Conservation (phyloP, 2,113 vertebrate species). For the Solea solea region DNA sequence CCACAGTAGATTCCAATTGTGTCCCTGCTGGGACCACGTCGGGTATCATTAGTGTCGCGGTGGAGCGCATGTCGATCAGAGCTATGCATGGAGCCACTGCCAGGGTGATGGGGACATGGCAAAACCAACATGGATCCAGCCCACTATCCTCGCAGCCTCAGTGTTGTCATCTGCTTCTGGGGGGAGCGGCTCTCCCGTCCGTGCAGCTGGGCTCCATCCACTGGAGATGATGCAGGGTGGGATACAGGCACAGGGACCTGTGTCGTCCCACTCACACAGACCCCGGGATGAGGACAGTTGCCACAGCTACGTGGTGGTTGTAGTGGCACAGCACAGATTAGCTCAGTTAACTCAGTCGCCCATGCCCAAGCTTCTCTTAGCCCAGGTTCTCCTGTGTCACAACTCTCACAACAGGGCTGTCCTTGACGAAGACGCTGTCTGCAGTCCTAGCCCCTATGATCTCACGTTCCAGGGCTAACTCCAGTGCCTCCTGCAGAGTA, state of each 20-base stretch:
- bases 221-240: not conserved
- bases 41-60: not conserved
- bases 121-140: not conserved
- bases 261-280: not conserved
- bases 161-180: slow-evolving; percentile 1
- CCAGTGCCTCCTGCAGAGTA: too few relatives aligned
- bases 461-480: not conserved
- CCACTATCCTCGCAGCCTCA: not conserved
- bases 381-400: not conserved
- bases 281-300: not conserved
- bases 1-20: not conserved
- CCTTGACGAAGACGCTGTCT: too few relatives aligned
- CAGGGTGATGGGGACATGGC: not conserved
- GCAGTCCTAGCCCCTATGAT: too few relatives aligned
- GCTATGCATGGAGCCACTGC: not conserved
- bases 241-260: not conserved
- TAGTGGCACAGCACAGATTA: too few relatives aligned
- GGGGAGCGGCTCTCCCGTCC: not conserved
- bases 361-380: too few relatives aligned
- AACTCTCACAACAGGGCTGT: not conserved
- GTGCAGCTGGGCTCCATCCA: not conserved
- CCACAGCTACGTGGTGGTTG: not conserved
- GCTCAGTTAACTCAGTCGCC: too few relatives aligned
- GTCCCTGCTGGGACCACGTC: not conserved
- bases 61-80: not conserved